phyloP scores from a whole-genome alignment of 2,797 vertebrate genomes.

The Danio albolineatus region DNA sequence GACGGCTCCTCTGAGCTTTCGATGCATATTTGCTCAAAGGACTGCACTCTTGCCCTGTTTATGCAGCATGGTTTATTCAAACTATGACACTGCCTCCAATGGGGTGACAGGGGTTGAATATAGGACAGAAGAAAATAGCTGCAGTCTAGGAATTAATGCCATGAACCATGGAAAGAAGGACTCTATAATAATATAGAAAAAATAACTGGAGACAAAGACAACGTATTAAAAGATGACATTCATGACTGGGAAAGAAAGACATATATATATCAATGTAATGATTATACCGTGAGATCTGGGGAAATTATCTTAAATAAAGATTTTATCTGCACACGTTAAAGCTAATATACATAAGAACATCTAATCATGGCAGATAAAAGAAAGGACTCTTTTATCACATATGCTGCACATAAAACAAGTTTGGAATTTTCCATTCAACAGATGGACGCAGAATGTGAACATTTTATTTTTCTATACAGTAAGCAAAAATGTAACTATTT shows the following conservation, averaged over 20 bases:
- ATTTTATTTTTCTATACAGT: background rate
- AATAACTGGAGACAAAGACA: conserved; percentile 5
- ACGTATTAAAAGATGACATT: background rate
- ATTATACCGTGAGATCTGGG: background rate
- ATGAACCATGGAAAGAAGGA: background rate
- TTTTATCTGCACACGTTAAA: background rate
- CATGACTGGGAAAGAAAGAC: background rate
- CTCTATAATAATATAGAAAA: background rate
- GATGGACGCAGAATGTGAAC: background rate
- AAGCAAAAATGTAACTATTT: too few relatives aligned
- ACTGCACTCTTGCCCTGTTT: conserved; percentile 31
- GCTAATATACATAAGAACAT: background rate
- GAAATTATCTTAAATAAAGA: background rate
- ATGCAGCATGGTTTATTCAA: conserved; percentile 40
- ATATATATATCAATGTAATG: background rate
- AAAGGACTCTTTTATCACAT: background rate
- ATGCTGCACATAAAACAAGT: background rate
- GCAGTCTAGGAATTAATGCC: background rate
- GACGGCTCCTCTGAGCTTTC: conserved; percentile 20
- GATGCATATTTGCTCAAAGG: conserved; percentile 29
- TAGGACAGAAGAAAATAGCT: background rate
- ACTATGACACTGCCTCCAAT: conserved; percentile 19
- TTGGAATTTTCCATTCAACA: background rate
- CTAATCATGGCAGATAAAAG: background rate
- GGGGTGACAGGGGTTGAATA: conserved; percentile 9